Evolutionary conservation across 2,888 invertebrate species (phyloP), one percentile per base, ranked within the genome.

Genomic region (Fragum whitleyi): DNA sequence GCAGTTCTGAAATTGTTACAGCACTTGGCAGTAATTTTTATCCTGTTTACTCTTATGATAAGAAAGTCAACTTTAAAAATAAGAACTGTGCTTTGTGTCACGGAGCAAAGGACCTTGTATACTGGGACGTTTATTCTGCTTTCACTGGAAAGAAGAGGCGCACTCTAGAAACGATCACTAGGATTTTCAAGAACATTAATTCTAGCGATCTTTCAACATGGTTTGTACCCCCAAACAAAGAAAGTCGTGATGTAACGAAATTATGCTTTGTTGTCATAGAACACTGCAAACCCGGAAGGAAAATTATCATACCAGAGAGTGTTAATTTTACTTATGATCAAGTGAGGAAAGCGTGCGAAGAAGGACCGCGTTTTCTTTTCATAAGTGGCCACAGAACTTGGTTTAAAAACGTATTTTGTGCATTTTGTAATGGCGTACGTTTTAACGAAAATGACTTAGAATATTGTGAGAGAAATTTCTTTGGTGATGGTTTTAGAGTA

Each of bases 321-420:
- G 26, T 57, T 9, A 57, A 57, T 26, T 21, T 57, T 3, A 26
- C 57, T 21, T 21, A 57, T 5, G 23, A 21, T 21, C 23, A 57
- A n/a, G 26, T 57, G 11, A 57, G 3, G n/a, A 11, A 23, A 26
- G 57, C 57, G 6, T 57, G 57, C 23, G 57, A 57, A 57, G 3
- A 57, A 5, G 57, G 57, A 21, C 57, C 57, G 5, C 23, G 23
- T n/a, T 57, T 26, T 26, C 57, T 57, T 21, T 57, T 19, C 14
- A 57, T 23, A 2, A 23, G 11, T 6, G 21, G 23, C 2, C 7
- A 57, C 21, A 21, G 1, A 5, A 26, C 3, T 11, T 47, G 47
- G 47, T 57, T 19, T 23, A 57, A 57, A 26, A 57, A 57, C n/a
- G 23, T 57, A 11, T 57, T 57, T 57, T 57, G 57, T 23, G 57